Evolutionary conservation across 2,888 invertebrate species (phyloP).

Genomic region (Gastrophysa polygoni): DNA sequence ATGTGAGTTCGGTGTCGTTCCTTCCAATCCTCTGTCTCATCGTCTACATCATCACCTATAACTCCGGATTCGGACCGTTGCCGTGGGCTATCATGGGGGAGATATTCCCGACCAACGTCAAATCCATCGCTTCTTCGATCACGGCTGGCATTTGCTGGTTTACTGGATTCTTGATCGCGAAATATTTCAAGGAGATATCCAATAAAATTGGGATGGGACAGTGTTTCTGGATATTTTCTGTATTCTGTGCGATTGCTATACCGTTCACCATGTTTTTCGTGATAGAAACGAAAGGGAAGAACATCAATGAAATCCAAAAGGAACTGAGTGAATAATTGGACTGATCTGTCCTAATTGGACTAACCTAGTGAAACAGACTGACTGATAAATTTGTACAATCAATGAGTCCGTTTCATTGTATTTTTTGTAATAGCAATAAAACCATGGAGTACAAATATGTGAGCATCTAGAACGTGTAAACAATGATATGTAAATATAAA

Average conservation of each 20-base stretch:
- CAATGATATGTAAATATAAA: no score
- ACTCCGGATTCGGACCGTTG: constrained; percentile 72
- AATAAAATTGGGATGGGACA: constrained; percentile 37
- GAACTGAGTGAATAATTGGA: neutral
- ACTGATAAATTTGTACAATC: no score
- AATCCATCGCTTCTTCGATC: constrained; percentile 70
- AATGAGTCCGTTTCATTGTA: no score
- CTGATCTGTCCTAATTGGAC: no score
- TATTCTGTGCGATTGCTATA: constrained; percentile 33
- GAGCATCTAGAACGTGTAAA: no score
- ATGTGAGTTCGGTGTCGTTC: constrained; percentile 62
- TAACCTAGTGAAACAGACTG: no score
- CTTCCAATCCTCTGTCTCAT: constrained; percentile 73
- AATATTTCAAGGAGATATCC: constrained; percentile 40
- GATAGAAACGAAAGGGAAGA: constrained; percentile 45
- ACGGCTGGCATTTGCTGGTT: constrained; percentile 34
- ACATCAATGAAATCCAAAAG: constrained; percentile 37
- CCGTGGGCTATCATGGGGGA: constrained; percentile 85
- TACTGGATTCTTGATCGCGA: constrained; percentile 38
- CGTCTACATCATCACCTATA: constrained; percentile 74
- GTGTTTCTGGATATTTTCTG: constrained; percentile 41
- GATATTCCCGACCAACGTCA: constrained; percentile 72
- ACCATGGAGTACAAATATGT: no score
- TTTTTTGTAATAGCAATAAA: no score
- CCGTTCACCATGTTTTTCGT: constrained; percentile 38